phyloP scores from a whole-genome alignment of 37 sponge, comb jelly and placozoan genomes.

The Bolinopsis microptera region DNA sequence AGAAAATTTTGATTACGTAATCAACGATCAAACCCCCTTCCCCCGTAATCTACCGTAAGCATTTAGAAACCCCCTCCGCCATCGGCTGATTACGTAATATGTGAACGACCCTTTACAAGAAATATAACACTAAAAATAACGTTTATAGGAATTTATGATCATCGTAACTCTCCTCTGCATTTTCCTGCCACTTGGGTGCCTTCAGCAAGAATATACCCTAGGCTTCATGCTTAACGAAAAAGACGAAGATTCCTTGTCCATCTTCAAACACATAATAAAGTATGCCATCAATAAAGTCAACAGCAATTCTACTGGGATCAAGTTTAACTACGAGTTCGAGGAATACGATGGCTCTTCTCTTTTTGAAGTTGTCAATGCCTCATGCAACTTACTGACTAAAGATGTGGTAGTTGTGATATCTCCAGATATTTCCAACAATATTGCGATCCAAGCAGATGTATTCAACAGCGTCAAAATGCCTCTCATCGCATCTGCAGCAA shows the following conservation, averaged over 20 bases:
- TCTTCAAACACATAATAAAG: neutral
- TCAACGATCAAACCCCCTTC: no score
- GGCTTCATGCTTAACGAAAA: conserved; percentile 29
- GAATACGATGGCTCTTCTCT: neutral
- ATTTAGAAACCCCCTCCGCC: no score
- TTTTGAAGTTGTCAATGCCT: neutral
- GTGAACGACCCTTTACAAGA: no score
- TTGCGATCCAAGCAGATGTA: conserved; percentile 40
- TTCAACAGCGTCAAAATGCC: conserved; percentile 33
- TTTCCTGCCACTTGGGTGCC: no score
- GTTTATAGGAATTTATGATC: no score
- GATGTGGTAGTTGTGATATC: conserved; percentile 3
- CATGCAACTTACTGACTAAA: neutral
- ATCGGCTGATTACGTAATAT: no score
- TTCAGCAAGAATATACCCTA: neutral
- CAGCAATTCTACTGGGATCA: neutral
- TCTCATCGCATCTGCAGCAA: neutral
- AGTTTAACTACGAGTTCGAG: neutral
- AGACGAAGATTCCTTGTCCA: neutral
- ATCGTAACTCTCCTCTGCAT: no score
- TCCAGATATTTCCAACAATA: neutral
- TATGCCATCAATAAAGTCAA: conserved; percentile 18
- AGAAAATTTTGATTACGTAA: no score
- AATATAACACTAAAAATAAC: no score
- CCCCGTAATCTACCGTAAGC: no score